A percentile compares a stretch with the other conserved stretches of the same genome.
Conservation (phyloP, 2,797 vertebrate species). For the Euphonia xanthogaster region DNA sequence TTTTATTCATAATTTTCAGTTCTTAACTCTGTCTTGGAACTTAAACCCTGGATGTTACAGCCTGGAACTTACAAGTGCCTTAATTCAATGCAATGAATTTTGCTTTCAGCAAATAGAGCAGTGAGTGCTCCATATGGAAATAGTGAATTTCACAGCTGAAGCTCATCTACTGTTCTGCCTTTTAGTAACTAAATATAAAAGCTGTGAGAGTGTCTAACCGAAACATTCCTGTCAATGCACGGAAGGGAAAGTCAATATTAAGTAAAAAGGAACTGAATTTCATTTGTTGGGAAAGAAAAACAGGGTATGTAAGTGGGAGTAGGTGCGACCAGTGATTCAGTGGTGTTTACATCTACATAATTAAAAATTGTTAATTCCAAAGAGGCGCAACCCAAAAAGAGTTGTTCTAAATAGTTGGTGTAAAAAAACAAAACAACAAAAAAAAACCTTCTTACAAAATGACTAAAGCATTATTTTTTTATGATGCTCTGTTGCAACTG, state of each 20-base stretch:
- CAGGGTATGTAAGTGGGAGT: not conserved
- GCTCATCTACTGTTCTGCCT: not conserved
- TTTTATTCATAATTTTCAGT: not conserved
- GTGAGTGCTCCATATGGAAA: not conserved
- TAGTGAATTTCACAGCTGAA: not conserved
- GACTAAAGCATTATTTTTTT: not conserved
- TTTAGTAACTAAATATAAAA: constrained; percentile 1
- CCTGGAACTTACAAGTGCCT: not conserved
- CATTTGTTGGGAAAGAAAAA: not conserved
- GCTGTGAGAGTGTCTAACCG: not conserved
- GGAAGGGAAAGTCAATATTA: not conserved
- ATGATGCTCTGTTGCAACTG: not conserved
- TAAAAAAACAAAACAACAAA: not conserved
- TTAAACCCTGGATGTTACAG: not conserved
- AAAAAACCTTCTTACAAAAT: not conserved
- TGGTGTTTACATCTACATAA: not conserved
- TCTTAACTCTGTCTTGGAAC: not conserved
- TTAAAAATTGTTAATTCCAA: not conserved
- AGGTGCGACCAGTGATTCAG: not conserved
- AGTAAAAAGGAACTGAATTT: not conserved
- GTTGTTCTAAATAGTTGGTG: not conserved
- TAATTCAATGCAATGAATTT: not conserved
- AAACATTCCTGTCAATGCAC: not conserved
- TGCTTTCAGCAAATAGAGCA: not conserved
- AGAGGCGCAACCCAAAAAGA: not conserved